Percentiles rank a stretch among this genome's conserved stretches.
Evolutionary conservation across 2,797 vertebrate genomes (phyloP).

Genomic region (Rhodeus uyekii): DNA sequence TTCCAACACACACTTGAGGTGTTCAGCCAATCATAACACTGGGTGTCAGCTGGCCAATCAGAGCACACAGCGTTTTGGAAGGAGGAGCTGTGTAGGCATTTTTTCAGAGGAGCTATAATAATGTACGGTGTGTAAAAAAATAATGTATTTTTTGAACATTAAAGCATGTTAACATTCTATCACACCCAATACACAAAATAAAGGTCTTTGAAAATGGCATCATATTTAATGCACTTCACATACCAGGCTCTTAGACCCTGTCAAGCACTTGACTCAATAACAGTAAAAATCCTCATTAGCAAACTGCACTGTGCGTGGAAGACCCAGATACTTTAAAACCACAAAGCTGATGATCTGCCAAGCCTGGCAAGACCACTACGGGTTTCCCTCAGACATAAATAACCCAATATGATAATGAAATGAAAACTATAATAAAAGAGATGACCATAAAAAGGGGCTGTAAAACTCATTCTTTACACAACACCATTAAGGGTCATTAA

Average conservation of each 20-base stretch:
- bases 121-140: no score
- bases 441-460: not conserved
- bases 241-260: slow-evolving; percentile 8
- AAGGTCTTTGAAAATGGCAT: no score
- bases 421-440: slow-evolving; percentile 8
- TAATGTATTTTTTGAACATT: no score
- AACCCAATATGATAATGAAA: slow-evolving; percentile 24
- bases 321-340: not conserved
- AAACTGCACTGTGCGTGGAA: not conserved
- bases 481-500: slow-evolving; percentile 37
- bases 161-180: no score
- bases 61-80: no score
- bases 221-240: slow-evolving; percentile 4
- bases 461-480: slow-evolving; percentile 13
- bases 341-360: not conserved
- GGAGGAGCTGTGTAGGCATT: no score
- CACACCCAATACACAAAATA: no score
- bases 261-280: slow-evolving; percentile 30
- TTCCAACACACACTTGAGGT: no score
- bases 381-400: not conserved
- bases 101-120: no score
- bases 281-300: slow-evolving; percentile 16
- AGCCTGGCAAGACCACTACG: slow-evolving; percentile 5
- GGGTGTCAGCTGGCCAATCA: no score
- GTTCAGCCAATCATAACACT: no score